A percentile compares a stretch with the other conserved stretches of the same genome.
phyloP scores from a whole-genome alignment of 1,140 invertebrate genomes.

The Hyles euphorbiae region DNA sequence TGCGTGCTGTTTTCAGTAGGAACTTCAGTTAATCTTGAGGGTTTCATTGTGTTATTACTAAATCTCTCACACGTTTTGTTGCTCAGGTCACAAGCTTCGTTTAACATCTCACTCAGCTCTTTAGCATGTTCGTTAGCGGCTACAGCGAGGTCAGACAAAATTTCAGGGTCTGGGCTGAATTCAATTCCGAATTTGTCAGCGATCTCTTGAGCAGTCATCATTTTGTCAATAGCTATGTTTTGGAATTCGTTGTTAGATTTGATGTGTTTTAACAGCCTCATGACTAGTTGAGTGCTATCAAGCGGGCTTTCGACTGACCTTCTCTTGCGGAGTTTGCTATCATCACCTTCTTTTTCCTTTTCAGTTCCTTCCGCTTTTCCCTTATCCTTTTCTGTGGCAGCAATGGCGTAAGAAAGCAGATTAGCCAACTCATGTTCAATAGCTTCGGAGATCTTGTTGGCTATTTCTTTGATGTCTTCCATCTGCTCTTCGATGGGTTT shows the following conservation, averaged over 20 bases:
- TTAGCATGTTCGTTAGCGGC: slow-evolving; percentile 55
- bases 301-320: slow-evolving; percentile 52
- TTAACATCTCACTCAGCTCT: slow-evolving; percentile 49
- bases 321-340: slow-evolving; percentile 37
- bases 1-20: slow-evolving; percentile 17
- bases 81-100: slow-evolving; percentile 40
- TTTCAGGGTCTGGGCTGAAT: slow-evolving; percentile 59
- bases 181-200: slow-evolving; percentile 62
- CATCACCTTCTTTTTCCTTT: slow-evolving; percentile 27
- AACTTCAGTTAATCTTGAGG: background rate
- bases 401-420: slow-evolving; percentile 44
- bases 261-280: slow-evolving; percentile 59
- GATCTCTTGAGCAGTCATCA: slow-evolving; percentile 69
- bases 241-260: slow-evolving; percentile 65
- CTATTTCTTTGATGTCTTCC: slow-evolving; percentile 57
- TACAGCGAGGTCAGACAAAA: slow-evolving; percentile 49
- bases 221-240: slow-evolving; percentile 66
- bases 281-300: slow-evolving; percentile 54
- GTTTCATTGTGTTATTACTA: background rate
- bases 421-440: slow-evolving; percentile 57
- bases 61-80: slow-evolving; percentile 27
- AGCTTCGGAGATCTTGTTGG: slow-evolving; percentile 43
- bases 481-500: slow-evolving; percentile 57
- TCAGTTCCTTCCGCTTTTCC: no score
- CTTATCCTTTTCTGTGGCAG: slow-evolving; percentile 9